Evolutionary conservation across 1,140 invertebrate genomes (phyloP), one percentile per base, ranked within the genome.

Genomic region (Belonocnema kinseyi): DNA sequence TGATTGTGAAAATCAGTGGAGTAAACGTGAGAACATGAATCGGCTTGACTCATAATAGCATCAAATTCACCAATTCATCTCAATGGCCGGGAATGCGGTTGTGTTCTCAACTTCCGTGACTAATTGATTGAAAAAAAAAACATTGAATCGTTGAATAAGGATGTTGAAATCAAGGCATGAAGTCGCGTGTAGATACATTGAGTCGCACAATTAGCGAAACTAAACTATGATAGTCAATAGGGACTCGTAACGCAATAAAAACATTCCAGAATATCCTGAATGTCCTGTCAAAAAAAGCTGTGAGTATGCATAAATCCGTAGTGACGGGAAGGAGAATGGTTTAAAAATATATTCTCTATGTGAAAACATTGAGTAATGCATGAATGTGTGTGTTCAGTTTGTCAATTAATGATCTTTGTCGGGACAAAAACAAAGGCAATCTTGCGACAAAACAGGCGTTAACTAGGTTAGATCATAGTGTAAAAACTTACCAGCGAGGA

Each of bases 401-500:
- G 21, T 26, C 21, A 26, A 3, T 21, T 58, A 66, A 12, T 13
- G 13, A 66, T 12, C 61, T 66, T 66, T 46, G 61, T 66, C 33
- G 33, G n/a, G 76, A 54, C n/a, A 12, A 19, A 75, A 79, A 82
- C 80, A 79, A 82, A 79, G 76, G 72, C 13, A 66, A 71, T 70
- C 21, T 10, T 17, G 58, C 78, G 54, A 76, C 75, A 76, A 73
- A 52, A 73, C 72, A 46, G 72, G 61, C 61, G 17, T 53, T 58
- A 79, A 13, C 3, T 58, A 66, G 61, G 61, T 66, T 66, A 40
- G 26, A 40, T 12, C 2, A 7, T 16, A 66, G 14, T 6, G 13
- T 14, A 66, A 66, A 61, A 70, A 84, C 87, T 89, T 75, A 90
- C 90, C 87, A 86, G 86, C 83, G 75, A 90, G 73, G 66, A 88